phyloP scores from a whole-genome alignment of 2,888 invertebrate species.

The Toxonevra muliebris region DNA sequence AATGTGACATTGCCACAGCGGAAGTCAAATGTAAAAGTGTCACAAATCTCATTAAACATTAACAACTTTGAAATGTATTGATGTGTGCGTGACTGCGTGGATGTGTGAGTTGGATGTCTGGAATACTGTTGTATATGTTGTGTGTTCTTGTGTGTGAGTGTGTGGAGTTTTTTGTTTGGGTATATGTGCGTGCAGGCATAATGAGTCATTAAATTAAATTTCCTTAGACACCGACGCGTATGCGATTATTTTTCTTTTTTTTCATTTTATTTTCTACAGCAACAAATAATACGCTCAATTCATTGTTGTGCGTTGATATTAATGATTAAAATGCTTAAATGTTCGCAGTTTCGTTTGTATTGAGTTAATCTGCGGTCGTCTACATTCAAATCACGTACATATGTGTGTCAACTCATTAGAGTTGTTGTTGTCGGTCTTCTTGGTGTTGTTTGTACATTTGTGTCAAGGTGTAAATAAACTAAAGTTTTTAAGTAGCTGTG shows the following conservation, averaged over 20 bases:
- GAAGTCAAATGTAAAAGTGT: slow-evolving; percentile 35
- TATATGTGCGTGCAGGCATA: slow-evolving; percentile 42
- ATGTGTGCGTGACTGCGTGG: slow-evolving; percentile 6
- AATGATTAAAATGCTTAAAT: background rate
- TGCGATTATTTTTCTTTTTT: slow-evolving; percentile 8
- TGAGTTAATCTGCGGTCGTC: slow-evolving; percentile 15
- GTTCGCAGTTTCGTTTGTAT: background rate
- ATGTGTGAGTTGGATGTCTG: background rate
- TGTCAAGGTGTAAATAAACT: no score
- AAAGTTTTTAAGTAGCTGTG: no score
- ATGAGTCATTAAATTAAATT: slow-evolving; percentile 53
- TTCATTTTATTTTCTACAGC: background rate
- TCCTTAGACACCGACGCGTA: background rate
- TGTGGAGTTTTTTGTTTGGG: slow-evolving; percentile 25
- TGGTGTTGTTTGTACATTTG: no score
- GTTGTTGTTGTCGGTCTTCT: slow-evolving; percentile 3
- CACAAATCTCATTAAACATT: slow-evolving; percentile 50
- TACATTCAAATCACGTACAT: slow-evolving; percentile 43
- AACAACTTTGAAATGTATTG: slow-evolving; percentile 4
- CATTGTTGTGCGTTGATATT: background rate
- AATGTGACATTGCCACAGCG: slow-evolving; percentile 2
- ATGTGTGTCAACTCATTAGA: slow-evolving; percentile 41
- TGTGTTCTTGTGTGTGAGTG: slow-evolving; percentile 23
- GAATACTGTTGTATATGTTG: background rate
- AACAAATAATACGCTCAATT: no score